Base-by-base conservation (phyloP, 2,113 vertebrate genomes). In the Myotis davidii region DNA sequence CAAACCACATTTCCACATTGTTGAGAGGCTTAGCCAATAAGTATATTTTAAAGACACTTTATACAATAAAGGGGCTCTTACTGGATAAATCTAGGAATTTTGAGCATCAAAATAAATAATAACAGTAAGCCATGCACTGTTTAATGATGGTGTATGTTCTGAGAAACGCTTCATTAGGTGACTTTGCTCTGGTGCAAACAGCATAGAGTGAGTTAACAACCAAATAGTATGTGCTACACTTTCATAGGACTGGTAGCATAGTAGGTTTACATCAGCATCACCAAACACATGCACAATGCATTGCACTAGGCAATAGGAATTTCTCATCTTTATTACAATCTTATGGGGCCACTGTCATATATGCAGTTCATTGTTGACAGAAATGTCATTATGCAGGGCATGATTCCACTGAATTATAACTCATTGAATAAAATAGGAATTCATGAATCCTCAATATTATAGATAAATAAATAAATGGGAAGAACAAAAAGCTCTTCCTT, bases 11-110 rank as follows among this genome's bases (percentile, higher is more conserved):
- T 79, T 88, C 69, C 9, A 14, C 9, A 64, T 59, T 94, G 56
- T 25, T 95, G 73, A 90, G 77, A 92, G 37, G 20, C 50, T 82
- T 87, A 78, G 45, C 74, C 85, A 48, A 85, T 54, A 85, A 64
- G 23, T 10, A 72, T 65, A 39, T 39, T 70, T 92, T 59, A 94
- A 88, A 54, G 17, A 82, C 2, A 88, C 21, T 79, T 85, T 50
- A 39, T 5, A 70, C 27, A 79, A 45, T 72, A 27, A 83, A 74
- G 37, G 27, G 9, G 6, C 6, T 77, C 29, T 52, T 61, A 39
- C 39, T 42, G 4, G 9, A 70, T 37, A 59, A 69, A 94, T 76
- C 21, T 81, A 18, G 72, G 52, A n/a, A 81, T 64, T 37, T 65
- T 29, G 21, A 74, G 69, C 50, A 91, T 78, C 27, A 56, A 70